Evolutionary conservation across 2,797 vertebrate species (phyloP).

Genomic region (Gambusia yucatana): DNA sequence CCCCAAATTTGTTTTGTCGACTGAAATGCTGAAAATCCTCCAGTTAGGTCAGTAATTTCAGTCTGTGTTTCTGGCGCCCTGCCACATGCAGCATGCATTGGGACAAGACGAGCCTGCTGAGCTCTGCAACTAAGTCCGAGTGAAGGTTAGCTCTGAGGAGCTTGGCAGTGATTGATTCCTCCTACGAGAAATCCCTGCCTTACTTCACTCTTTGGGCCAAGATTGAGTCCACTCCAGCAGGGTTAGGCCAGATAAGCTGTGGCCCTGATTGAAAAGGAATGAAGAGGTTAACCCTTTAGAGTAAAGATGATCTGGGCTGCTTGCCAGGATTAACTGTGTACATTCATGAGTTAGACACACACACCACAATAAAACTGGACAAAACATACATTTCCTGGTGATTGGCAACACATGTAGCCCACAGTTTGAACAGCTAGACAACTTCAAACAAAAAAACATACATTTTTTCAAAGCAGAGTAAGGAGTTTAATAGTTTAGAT

Average conservation of each 20-base stretch:
- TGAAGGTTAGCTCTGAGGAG: constrained; percentile 64
- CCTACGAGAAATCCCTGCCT: constrained; percentile 79
- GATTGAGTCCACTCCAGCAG: constrained; percentile 79
- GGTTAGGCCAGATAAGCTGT: constrained; percentile 81
- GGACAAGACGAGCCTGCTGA: constrained; percentile 43
- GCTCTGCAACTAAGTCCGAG: constrained; percentile 58
- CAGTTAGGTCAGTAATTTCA: constrained; percentile 48
- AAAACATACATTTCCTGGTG: neutral
- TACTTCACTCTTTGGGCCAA: constrained; percentile 75
- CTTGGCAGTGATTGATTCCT: constrained; percentile 81
- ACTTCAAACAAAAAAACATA: constrained; percentile 33
- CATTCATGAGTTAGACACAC: constrained; percentile 33
- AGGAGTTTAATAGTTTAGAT: constrained; percentile 46
- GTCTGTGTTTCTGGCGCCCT: constrained; percentile 53
- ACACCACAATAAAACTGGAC: neutral
- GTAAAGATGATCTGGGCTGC: constrained; percentile 57
- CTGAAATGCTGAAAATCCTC: constrained; percentile 12
- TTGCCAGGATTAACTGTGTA: constrained; percentile 63
- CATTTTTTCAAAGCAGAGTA: constrained; percentile 26
- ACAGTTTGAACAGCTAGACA: neutral
- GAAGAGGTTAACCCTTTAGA: constrained; percentile 75
- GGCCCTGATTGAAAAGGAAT: constrained; percentile 82
- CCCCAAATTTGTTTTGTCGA: constrained; percentile 36
- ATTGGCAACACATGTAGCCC: neutral
- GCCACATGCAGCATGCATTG: constrained; percentile 58